Evolutionary conservation across 1,140 invertebrate genomes (phyloP).

Genomic region (Euwallacea fornicatus): DNA sequence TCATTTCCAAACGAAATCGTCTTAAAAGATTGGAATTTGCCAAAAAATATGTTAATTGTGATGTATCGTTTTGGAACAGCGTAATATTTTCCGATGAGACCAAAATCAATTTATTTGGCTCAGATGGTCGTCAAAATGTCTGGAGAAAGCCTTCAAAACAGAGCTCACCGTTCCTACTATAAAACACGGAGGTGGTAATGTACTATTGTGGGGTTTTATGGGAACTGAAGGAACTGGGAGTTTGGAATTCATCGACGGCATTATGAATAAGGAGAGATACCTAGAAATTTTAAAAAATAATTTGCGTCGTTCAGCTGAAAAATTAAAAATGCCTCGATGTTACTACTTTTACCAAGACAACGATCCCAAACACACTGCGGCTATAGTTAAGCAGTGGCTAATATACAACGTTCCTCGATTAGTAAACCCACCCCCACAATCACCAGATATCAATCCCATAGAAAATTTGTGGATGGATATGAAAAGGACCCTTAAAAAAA

Average conservation of each 20-base stretch:
- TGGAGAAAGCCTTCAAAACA: background rate
- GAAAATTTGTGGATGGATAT: too few species aligned
- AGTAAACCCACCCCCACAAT: too few species aligned
- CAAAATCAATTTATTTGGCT: background rate
- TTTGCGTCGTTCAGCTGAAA: background rate
- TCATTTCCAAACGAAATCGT: background rate
- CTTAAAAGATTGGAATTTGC: background rate
- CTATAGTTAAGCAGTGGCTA: background rate
- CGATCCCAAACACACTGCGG: background rate
- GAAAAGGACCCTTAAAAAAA: background rate
- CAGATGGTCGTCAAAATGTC: background rate
- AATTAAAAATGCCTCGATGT: too few species aligned
- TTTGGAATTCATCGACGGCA: slow-evolving; percentile 2
- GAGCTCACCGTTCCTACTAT: background rate
- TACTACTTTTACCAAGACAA: too few species aligned
- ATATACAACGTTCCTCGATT: background rate
- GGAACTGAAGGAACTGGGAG: background rate
- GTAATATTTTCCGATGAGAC: too few species aligned
- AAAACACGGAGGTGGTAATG: background rate
- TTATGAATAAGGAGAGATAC: background rate
- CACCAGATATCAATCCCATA: too few species aligned
- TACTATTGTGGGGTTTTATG: background rate
- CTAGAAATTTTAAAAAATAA: background rate
- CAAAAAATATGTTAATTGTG: background rate
- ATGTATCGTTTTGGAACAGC: too few species aligned